Base-by-base conservation (phyloP, 2,888 invertebrate species). In the Ecdyonurus torrentis region DNA sequence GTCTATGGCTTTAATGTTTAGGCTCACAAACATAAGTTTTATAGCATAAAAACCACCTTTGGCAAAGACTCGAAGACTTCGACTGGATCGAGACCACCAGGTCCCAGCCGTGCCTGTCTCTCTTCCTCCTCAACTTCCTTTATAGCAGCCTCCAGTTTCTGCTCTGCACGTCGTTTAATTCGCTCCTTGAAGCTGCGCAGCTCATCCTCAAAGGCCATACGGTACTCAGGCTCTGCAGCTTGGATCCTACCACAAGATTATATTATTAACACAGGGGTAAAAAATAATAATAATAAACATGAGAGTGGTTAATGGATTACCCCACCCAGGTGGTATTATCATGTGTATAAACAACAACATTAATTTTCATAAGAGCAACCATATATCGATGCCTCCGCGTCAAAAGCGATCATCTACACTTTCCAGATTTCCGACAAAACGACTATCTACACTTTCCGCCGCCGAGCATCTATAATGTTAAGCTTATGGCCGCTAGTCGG, bases 21-120 rank as follows among this genome's bases (percentile, higher is more conserved):
- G n/a, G n/a, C n/a, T n/a, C n/a, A n/a, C n/a, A n/a, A n/a, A n/a
- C n/a, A n/a, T n/a, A n/a, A n/a, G n/a, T n/a, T n/a, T n/a, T n/a
- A n/a, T n/a, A n/a, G n/a, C n/a, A n/a, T n/a, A n/a, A n/a, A n/a
- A n/a, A n/a, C 75, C 71, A 91, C 91, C 76, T 89, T 86, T 65
- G 99, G 99, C 64, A 99, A 78, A 66, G 86, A 82, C 71, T 97
- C 94, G 72, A 95, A 92, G 0, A 99, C 98, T 78, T 99, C 98
- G 2, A 91, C 83, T 0, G 98, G 98, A 76, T 99, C 99, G 19
- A 99, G 79, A 0, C 98, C 98, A n/a, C 98, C 99, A 0, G 99
- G 99, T 0, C 98, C 97, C 15, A 96, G 77, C 37, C 96, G 80
- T 61, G 87, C 87, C 71, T 89, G 79, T 63, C 84, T 79, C 70